Conservation (phyloP, 2,797 vertebrate genomes). For the Chelon auratus region DNA sequence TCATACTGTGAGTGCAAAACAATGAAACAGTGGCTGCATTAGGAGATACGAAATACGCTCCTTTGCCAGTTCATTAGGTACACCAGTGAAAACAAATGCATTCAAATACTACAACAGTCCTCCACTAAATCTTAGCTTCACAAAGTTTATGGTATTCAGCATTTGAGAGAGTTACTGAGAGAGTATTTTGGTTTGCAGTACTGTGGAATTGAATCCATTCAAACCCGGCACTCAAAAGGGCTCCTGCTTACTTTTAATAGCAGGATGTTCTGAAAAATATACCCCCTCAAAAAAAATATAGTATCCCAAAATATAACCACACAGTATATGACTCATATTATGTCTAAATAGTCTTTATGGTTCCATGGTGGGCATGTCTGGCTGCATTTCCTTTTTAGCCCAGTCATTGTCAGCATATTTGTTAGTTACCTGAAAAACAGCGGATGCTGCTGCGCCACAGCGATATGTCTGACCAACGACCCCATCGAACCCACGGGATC, state of each 20-base stretch:
- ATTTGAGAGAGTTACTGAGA: too few relatives aligned
- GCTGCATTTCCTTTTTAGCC: slow-evolving; percentile 33
- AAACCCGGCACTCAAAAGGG: not conserved
- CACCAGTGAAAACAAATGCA: too few relatives aligned
- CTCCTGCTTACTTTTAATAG: not conserved
- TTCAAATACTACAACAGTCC: too few relatives aligned
- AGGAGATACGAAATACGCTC: too few relatives aligned
- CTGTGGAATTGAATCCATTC: not conserved
- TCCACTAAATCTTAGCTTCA: too few relatives aligned
- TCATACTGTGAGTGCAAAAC: not conserved
- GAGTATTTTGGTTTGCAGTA: too few relatives aligned
- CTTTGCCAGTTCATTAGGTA: too few relatives aligned
- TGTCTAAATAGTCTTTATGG: slow-evolving; percentile 40
- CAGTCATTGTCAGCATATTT: slow-evolving; percentile 59
- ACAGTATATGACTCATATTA: slow-evolving; percentile 30
- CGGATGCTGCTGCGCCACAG: slow-evolving; percentile 62
- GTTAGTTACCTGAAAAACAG: slow-evolving; percentile 73
- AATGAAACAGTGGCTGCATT: not conserved
- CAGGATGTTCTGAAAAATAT: not conserved
- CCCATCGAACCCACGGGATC: slow-evolving; percentile 68
- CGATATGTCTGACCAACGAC: slow-evolving; percentile 63
- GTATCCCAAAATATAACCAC: slow-evolving; percentile 16
- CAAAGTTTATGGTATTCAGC: too few relatives aligned
- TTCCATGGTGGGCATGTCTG: slow-evolving; percentile 21
- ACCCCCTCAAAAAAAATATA: not conserved